Evolutionary conservation across 2,797 vertebrate species (phyloP), one percentile per base, ranked within the genome.

Genomic region (Phoeniculus purpureus): DNA sequence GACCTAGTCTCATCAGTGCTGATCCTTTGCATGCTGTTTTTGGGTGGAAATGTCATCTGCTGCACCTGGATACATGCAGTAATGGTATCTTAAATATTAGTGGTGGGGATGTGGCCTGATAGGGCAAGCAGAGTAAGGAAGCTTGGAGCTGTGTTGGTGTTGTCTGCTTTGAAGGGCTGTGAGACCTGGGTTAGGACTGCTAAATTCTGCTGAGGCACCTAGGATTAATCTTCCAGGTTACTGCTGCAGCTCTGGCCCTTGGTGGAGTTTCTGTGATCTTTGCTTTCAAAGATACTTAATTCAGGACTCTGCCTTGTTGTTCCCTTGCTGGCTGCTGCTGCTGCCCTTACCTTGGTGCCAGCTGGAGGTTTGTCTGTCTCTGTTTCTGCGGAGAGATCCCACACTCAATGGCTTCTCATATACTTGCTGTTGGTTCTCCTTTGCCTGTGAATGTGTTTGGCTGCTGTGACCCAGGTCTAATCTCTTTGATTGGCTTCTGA

Each of bases 351-450:
- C 7, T 70, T 97, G 47, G 7, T 97, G 1, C 81, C 76, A 20
- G 43, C 88, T 34, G 95, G 95, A 65, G 6, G 67, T 67, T 13
- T 97, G 70, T 75, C 95, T 17, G 2, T 88, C 6, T 89, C 31
- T 43, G 9, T 79, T 50, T 89, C 90, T 81, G 5, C 5, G 6
- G 92, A 65, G 32, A 8, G n/a, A 11, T 91, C 94, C 37, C 15
- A 52, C 15, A 75, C 17, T 13, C 20, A 94, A 64, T 95, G 95
- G 31, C 15, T 19, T 64, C 34, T 96, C 5, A 94, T 96, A 94
- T 95, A 94, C 52, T 89, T 95, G 34, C 43, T 97, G 32, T 10
- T 96, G 15, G 15, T 97, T 14, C 77, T 97, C 34, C 21, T 96
- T 50, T 96, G 96, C 71, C 55, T 97, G 25, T 81, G 87, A 92